Conservation (phyloP, 2,113 vertebrate genomes). For the Monopterus albus region DNA sequence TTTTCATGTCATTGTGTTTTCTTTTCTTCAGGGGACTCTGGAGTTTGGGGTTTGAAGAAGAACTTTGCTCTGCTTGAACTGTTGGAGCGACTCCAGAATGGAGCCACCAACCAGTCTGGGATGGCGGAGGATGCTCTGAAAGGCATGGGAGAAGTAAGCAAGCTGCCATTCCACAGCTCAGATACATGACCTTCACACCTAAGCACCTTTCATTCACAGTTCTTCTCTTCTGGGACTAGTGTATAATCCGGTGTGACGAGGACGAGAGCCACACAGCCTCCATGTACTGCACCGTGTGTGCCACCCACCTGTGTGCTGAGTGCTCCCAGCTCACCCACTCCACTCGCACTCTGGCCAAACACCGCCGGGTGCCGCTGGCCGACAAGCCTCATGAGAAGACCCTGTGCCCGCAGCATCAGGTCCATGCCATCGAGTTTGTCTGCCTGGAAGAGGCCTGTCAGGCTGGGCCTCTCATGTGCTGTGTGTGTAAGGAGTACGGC, state of each 20-base stretch:
- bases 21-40: slow-evolving; percentile 88
- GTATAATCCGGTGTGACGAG: slow-evolving; percentile 94
- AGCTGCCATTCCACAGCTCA: background rate
- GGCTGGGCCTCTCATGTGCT: slow-evolving; percentile 95
- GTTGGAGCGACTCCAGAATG: slow-evolving; percentile 95
- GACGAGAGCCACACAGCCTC: slow-evolving; percentile 95
- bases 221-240: slow-evolving; percentile 77
- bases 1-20: background rate
- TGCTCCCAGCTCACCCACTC: slow-evolving; percentile 97
- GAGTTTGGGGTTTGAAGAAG: slow-evolving; percentile 98
- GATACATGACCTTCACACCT: background rate
- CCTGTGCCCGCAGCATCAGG: slow-evolving; percentile 95
- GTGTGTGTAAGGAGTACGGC: slow-evolving; percentile 98
- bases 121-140: slow-evolving; percentile 89
- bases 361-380: slow-evolving; percentile 94
- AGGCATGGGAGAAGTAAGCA: slow-evolving; percentile 92
- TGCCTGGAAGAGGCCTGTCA: slow-evolving; percentile 96
- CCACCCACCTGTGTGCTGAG: slow-evolving; percentile 94
- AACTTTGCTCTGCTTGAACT: slow-evolving; percentile 98
- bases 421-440: slow-evolving; percentile 98
- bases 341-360: slow-evolving; percentile 96
- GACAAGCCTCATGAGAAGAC: slow-evolving; percentile 99
- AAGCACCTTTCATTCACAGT: background rate
- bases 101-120: slow-evolving; percentile 89
- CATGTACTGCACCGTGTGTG: slow-evolving; percentile 97